phyloP scores from a whole-genome alignment of 2,113 vertebrate genomes.

The Ceyx melanurus region DNA sequence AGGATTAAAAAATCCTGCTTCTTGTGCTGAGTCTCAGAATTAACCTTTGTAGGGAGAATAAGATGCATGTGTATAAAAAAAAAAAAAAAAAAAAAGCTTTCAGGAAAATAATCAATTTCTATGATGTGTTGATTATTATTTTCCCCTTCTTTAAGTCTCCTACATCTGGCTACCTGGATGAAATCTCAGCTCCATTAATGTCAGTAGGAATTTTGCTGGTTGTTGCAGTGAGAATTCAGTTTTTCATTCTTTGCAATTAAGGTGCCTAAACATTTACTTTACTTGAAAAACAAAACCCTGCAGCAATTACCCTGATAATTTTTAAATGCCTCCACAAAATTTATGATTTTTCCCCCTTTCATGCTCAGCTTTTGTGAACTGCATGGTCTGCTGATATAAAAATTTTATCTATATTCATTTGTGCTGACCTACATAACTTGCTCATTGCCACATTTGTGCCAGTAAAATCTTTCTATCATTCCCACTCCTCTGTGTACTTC shows the following conservation, averaged over 20 bases:
- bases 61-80: accelerated
- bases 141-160: neutral
- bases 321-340: neutral
- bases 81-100: neutral
- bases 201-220: neutral
- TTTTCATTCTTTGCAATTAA: neutral
- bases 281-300: neutral
- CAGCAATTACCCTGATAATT: neutral
- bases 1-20: neutral
- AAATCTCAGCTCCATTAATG: neutral
- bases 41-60: neutral
- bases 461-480: slow-evolving; percentile 32
- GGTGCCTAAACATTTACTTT: neutral
- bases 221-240: neutral
- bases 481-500: neutral
- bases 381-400: neutral
- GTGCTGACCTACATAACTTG: slow-evolving; percentile 1
- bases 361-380: neutral
- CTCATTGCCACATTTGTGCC: neutral
- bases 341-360: neutral
- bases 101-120: neutral
- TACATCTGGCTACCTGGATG: neutral
- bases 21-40: neutral
- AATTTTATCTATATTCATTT: slow-evolving; percentile 7
- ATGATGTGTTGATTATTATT: neutral